Conservation (phyloP, 2,797 vertebrate genomes). For the Sebastes vulpes region DNA sequence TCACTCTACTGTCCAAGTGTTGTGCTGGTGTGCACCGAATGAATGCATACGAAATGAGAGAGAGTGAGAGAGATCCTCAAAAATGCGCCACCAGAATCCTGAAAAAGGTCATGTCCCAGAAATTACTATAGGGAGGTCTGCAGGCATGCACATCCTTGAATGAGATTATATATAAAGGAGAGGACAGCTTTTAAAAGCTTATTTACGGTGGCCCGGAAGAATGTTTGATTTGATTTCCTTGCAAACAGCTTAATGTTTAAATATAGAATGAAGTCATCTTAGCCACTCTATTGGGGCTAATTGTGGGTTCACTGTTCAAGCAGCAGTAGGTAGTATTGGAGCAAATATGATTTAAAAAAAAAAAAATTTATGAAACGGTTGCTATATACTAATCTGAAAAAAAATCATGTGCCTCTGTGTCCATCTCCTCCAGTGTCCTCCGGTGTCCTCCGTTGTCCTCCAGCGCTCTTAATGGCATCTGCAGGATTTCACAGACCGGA, state of each 20-base stretch:
- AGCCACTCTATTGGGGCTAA: conserved; percentile 2
- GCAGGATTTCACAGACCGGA: too few relatives aligned
- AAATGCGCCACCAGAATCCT: conserved; percentile 1
- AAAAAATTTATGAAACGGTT: too few relatives aligned
- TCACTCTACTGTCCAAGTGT: conserved; percentile 33
- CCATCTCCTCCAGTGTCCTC: too few relatives aligned
- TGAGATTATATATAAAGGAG: conserved; percentile 32
- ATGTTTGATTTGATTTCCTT: conserved; percentile 48
- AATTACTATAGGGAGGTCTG: conserved; percentile 38
- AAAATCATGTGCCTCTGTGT: too few relatives aligned
- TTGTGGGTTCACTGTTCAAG: not conserved
- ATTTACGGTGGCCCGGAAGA: conserved; percentile 24
- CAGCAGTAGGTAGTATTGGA: too few relatives aligned
- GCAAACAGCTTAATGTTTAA: conserved; percentile 55
- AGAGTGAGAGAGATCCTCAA: conserved; percentile 1
- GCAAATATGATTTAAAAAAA: too few relatives aligned
- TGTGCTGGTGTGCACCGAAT: conserved; percentile 25
- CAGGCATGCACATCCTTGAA: conserved; percentile 24
- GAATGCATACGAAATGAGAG: conserved; percentile 37
- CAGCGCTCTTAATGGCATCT: too few relatives aligned
- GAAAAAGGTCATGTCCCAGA: conserved; percentile 62
- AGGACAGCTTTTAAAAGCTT: conserved; percentile 29
- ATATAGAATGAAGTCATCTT: conserved; percentile 40
- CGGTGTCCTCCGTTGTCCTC: too few relatives aligned
- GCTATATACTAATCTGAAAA: too few relatives aligned